Percentiles rank a stretch among this genome's conserved stretches.
These are phyloP conservation scores for Heteractis magnifica DNA, from an alignment of 92 coral and sea anemone species.

Conservation along the genomic window DNA sequence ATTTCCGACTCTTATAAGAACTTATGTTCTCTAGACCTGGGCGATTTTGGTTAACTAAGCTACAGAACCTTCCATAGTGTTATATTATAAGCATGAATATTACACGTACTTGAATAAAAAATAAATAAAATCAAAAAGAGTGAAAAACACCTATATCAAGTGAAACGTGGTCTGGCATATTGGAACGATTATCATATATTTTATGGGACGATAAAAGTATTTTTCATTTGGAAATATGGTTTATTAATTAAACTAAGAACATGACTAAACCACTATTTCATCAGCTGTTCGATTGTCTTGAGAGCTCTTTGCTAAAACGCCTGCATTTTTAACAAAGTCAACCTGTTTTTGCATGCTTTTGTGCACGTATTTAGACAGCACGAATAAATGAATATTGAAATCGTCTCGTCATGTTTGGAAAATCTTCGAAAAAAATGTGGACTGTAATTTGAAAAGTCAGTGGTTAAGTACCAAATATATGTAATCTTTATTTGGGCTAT, in stretches of 20 bases:
- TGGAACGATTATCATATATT: not conserved
- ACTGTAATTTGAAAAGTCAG: not conserved
- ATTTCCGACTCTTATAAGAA: not conserved
- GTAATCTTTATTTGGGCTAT: not conserved
- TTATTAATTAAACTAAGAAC: not conserved
- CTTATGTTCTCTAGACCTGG: not conserved
- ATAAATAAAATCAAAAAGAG: not conserved
- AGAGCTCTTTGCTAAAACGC: not conserved
- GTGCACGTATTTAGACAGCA: conserved; percentile 10
- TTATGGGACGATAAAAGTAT: not conserved
- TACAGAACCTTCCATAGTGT: not conserved
- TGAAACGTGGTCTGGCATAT: not conserved
- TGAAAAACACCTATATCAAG: not conserved
- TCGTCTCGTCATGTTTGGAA: not conserved
- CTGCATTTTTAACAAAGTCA: not conserved
- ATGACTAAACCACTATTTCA: not conserved
- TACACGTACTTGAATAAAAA: not conserved
- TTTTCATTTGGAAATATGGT: not conserved
- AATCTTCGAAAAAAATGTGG: not conserved
- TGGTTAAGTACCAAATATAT: not conserved
- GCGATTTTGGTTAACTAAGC: not conserved
- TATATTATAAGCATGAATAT: not conserved
- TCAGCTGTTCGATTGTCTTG: not conserved
- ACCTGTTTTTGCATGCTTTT: not conserved
- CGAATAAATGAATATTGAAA: not conserved